Evolutionary conservation across 2,888 invertebrate genomes (phyloP).

Genomic region (Plusia festucae): DNA sequence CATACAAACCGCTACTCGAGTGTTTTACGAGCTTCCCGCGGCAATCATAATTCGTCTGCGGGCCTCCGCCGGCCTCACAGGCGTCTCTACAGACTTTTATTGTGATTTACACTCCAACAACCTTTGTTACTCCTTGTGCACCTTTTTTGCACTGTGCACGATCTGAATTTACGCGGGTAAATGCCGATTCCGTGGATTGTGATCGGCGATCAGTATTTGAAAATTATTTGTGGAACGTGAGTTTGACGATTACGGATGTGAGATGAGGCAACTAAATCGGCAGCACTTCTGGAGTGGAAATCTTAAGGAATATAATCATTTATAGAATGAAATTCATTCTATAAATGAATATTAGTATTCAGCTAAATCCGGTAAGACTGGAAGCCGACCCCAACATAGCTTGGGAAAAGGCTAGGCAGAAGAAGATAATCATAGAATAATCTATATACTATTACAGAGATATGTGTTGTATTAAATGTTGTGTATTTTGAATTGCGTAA

Average conservation of each 20-base stretch:
- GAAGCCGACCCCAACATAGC: no score
- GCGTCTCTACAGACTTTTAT: slow-evolving; percentile 86
- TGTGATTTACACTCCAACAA: slow-evolving; percentile 84
- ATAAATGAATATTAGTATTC: no score
- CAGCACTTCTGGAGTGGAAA: no score
- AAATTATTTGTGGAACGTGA: slow-evolving; percentile 28
- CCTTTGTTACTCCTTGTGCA: slow-evolving; percentile 67
- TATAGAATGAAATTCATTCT: background rate
- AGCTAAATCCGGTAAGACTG: no score
- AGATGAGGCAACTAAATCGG: background rate
- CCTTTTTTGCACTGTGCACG: slow-evolving; percentile 62
- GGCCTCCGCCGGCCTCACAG: slow-evolving; percentile 74
- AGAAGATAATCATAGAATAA: no score
- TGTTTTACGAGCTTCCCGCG: slow-evolving; percentile 73
- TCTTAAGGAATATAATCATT: no score
- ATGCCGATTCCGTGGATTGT: slow-evolving; percentile 58
- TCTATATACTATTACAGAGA: no score
- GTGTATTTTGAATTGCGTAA: slow-evolving; percentile 21
- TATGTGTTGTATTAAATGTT: background rate
- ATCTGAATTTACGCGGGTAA: slow-evolving; percentile 65
- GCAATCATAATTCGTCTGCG: slow-evolving; percentile 80
- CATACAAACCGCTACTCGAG: slow-evolving; percentile 63
- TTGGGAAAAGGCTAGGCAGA: no score
- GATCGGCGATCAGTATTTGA: slow-evolving; percentile 36
- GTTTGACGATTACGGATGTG: background rate